These are phyloP conservation scores for Hirundichthys speculiger DNA, from an alignment of 2,113 vertebrate genomes.

Conservation along the genomic window DNA sequence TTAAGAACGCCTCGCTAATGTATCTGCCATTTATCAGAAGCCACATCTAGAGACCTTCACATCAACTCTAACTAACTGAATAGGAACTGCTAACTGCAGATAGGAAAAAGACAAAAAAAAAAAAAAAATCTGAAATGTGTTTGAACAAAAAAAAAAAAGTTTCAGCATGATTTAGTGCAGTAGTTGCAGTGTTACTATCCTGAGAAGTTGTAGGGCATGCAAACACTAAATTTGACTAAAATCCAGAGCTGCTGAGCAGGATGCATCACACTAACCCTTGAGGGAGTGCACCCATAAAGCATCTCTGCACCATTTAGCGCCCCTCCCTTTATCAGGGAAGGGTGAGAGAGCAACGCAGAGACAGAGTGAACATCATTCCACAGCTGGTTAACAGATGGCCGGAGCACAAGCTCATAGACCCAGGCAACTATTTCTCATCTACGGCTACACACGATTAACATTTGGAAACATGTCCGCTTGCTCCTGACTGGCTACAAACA, in stretches of 20 bases:
- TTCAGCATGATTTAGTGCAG: too few relatives aligned
- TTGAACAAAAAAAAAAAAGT: too few relatives aligned
- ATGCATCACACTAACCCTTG: too few relatives aligned
- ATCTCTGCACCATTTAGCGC: conserved; percentile 85
- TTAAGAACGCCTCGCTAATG: too few relatives aligned
- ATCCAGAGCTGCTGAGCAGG: not conserved
- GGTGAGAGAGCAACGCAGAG: conserved; percentile 15
- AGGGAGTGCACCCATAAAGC: conserved; percentile 79
- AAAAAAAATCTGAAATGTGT: too few relatives aligned
- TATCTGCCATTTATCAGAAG: too few relatives aligned
- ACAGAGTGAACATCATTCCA: conserved; percentile 54
- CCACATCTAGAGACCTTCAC: too few relatives aligned
- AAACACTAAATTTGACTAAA: not conserved
- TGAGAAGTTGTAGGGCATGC: not conserved
- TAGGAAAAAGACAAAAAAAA: too few relatives aligned
- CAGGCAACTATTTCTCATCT: conserved; percentile 27
- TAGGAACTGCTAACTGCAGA: too few relatives aligned
- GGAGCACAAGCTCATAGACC: conserved; percentile 16
- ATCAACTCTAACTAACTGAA: too few relatives aligned
- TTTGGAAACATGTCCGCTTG: conserved; percentile 5
- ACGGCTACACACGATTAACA: not conserved
- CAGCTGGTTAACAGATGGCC: conserved; percentile 68
- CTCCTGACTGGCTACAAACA: not conserved
- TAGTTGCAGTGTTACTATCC: not conserved
- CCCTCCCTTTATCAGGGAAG: conserved; percentile 14